phyloP scores from a whole-genome alignment of 2,888 invertebrate genomes.

The Crematogaster levior region DNA sequence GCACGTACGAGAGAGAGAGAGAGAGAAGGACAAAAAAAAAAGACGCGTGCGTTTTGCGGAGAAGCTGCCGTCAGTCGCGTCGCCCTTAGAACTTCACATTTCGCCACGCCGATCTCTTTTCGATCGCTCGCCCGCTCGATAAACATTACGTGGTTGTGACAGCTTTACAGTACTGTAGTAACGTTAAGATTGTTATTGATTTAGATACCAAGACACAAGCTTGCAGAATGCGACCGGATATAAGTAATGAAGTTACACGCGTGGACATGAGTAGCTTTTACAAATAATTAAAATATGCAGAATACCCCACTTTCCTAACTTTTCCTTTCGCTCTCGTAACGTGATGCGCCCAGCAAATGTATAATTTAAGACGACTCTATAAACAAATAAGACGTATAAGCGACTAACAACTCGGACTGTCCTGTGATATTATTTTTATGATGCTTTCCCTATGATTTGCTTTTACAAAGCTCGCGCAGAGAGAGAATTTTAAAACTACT shows the following conservation, averaged over 20 bases:
- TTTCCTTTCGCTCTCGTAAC: constrained; percentile 18
- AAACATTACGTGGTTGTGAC: constrained; percentile 41
- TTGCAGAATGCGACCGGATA: background rate
- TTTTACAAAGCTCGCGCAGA: background rate
- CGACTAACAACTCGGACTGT: background rate
- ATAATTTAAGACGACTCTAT: background rate
- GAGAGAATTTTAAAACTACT: background rate
- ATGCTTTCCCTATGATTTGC: background rate
- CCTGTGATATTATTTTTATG: constrained; percentile 32
- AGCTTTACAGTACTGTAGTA: background rate
- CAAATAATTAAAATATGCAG: background rate
- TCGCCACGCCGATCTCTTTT: background rate
- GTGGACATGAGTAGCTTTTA: background rate
- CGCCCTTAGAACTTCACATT: no score
- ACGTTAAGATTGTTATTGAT: constrained; percentile 28
- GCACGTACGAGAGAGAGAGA: no score
- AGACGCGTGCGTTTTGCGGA: no score
- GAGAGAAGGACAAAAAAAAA: no score
- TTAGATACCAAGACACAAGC: constrained; percentile 3
- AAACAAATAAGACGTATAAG: background rate
- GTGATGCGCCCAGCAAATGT: background rate
- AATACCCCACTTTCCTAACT: background rate
- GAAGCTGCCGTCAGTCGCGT: no score
- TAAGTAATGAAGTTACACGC: background rate
- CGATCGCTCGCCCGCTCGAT: constrained; percentile 9